phyloP scores from a whole-genome alignment of 2,797 vertebrate species.

The Chaunax sp. region DNA sequence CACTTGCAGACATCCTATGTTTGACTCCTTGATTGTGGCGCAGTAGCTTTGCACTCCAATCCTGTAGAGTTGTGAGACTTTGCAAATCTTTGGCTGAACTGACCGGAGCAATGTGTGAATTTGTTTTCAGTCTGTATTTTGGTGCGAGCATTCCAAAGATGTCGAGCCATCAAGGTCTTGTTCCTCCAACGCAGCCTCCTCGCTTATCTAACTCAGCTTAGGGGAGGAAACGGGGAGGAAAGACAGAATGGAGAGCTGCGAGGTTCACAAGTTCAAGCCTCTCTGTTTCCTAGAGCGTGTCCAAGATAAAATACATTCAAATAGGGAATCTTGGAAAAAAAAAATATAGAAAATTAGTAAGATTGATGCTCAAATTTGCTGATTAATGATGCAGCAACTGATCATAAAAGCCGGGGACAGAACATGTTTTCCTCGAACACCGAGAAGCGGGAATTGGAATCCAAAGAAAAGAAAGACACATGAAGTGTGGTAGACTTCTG shows the following conservation, averaged over 20 bases:
- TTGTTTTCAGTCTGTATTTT: slow-evolving; percentile 17
- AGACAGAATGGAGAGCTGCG: slow-evolving; percentile 41
- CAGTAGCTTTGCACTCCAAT: no score
- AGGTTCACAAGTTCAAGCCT: slow-evolving; percentile 68
- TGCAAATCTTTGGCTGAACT: slow-evolving; percentile 12
- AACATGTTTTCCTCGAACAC: background rate
- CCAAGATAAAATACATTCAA: background rate
- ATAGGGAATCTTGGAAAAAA: background rate
- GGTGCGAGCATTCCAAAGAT: slow-evolving; percentile 55
- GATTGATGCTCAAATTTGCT: no score
- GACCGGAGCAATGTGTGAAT: background rate
- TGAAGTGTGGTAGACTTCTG: no score
- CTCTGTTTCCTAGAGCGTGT: slow-evolving; percentile 27
- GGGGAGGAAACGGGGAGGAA: slow-evolving; percentile 70
- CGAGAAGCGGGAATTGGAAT: no score
- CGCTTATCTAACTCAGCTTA: slow-evolving; percentile 43
- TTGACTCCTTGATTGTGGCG: slow-evolving; percentile 5
- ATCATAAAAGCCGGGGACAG: background rate
- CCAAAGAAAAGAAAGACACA: no score
- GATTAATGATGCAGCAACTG: background rate
- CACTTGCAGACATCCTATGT: slow-evolving; percentile 28
- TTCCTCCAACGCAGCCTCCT: slow-evolving; percentile 59
- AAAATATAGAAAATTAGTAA: no score
- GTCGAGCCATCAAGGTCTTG: slow-evolving; percentile 49
- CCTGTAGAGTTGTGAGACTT: background rate